A percentile compares a stretch with the other conserved stretches of the same genome.
Evolutionary conservation across 2,113 vertebrate genomes (phyloP).

Genomic region (Fulica atra): DNA sequence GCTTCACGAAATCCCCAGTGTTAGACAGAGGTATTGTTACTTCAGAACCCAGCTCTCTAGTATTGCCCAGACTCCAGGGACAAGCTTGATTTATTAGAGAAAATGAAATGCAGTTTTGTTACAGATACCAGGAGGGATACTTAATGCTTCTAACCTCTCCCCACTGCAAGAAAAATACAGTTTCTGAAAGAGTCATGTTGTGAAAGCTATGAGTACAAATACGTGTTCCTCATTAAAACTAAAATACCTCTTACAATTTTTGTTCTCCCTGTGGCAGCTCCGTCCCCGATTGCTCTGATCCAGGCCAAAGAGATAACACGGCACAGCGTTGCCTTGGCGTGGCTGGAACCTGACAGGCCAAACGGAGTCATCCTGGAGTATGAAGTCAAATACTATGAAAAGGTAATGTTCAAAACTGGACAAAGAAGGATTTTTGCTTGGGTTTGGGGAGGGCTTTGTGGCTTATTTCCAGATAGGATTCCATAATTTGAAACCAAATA

Average conservation of each 20-base stretch:
- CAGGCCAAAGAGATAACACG: conserved; percentile 95
- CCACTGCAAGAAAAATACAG: fast-evolving
- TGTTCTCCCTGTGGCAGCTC: conserved; percentile 76
- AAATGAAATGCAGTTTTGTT: background rate
- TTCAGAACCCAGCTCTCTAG: background rate
- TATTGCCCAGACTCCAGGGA: background rate
- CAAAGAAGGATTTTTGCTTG: background rate
- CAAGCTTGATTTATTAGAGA: background rate
- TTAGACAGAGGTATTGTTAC: background rate
- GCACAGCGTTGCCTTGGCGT: conserved; percentile 92
- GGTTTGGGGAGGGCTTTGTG: background rate
- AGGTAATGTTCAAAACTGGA: conserved; percentile 78
- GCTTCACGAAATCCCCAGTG: background rate
- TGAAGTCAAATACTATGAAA: conserved; percentile 98
- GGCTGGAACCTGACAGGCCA: conserved; percentile 93
- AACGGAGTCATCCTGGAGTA: conserved; percentile 98
- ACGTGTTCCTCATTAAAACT: background rate
- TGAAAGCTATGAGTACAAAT: background rate
- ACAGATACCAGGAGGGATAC: background rate
- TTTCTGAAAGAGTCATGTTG: background rate
- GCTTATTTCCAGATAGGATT: background rate
- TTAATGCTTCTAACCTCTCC: background rate
- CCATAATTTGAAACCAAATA: conserved; percentile 22
- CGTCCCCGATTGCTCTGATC: conserved; percentile 90
- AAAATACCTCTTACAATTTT: background rate